These are phyloP conservation scores for Drosophila arizonae DNA, from an alignment of 1,140 invertebrate species.

Conservation along the genomic window DNA sequence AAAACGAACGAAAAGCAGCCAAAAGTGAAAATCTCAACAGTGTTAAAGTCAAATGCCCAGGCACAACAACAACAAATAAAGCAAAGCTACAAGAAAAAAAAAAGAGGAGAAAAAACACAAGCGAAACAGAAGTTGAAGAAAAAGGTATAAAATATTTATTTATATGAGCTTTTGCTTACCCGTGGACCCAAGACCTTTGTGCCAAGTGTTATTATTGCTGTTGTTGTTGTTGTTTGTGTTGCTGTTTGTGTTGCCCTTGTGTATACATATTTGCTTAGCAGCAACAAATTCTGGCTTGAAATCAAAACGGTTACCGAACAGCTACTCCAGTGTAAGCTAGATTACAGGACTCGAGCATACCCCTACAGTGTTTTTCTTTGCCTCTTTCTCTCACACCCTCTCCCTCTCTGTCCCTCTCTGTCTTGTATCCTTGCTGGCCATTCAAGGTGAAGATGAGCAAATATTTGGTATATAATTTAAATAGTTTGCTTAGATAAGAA, in stretches of 20 bases:
- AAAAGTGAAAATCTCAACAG: slow-evolving; percentile 79
- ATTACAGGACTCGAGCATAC: neutral
- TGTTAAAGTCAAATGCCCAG: slow-evolving; percentile 65
- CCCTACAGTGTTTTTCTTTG: neutral
- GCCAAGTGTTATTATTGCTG: slow-evolving; percentile 53
- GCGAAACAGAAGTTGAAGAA: slow-evolving; percentile 22
- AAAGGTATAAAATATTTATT: slow-evolving; percentile 80
- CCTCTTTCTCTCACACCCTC: neutral
- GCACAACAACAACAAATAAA: slow-evolving; percentile 31
- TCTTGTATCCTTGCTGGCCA: slow-evolving; percentile 5
- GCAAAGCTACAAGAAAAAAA: slow-evolving; percentile 8
- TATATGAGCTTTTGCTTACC: slow-evolving; percentile 71
- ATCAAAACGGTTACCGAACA: slow-evolving; percentile 40
- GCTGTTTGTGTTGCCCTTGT: slow-evolving; percentile 50
- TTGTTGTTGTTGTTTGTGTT: slow-evolving; percentile 27
- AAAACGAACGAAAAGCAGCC: slow-evolving; percentile 35
- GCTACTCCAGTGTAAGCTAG: slow-evolving; percentile 9
- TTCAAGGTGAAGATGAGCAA: slow-evolving; percentile 44
- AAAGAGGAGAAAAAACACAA: neutral
- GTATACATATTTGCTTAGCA: slow-evolving; percentile 35
- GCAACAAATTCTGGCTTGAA: slow-evolving; percentile 37
- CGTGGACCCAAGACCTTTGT: slow-evolving; percentile 57
- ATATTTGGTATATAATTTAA: slow-evolving; percentile 47
- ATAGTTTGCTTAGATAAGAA: slow-evolving; percentile 29
- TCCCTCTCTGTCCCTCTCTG: neutral